Conservation (phyloP, 37 sponge, comb jelly and placozoan species). For the Ianthella basta region DNA sequence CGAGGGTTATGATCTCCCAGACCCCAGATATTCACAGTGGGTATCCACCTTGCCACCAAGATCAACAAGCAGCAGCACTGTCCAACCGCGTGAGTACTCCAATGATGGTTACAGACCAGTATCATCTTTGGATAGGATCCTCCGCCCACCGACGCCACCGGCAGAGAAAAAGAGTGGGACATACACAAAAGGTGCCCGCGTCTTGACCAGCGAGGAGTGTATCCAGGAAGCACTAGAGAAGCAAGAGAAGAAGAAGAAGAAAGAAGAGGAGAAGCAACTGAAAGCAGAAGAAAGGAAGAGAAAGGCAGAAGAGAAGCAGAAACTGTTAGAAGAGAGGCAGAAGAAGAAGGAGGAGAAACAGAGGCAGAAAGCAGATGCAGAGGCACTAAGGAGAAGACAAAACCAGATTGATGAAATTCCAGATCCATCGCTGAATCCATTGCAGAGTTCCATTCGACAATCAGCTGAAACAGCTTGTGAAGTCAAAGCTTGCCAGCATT, state of each 20-base stretch:
- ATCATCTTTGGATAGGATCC: background rate
- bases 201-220: background rate
- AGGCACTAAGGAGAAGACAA: too few species aligned
- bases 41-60: constrained; percentile 8
- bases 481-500: too few species aligned
- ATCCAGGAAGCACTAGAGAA: background rate
- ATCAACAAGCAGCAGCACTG: too few species aligned
- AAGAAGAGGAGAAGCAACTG: background rate
- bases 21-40: constrained; percentile 14
- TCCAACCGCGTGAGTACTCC: too few species aligned
- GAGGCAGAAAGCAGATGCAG: background rate
- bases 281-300: background rate
- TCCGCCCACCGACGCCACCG: background rate
- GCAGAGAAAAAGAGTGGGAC: background rate
- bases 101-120: too few species aligned
- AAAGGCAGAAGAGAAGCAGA: background rate
- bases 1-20: constrained; percentile 19
- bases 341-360: background rate
- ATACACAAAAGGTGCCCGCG: background rate
- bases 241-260: background rate
- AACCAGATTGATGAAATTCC: too few species aligned
- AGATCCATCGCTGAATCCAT: too few species aligned
- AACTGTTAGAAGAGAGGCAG: background rate
- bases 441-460: too few species aligned
- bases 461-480: too few species aligned